Evolutionary conservation across 1,140 invertebrate genomes (phyloP).

Genomic region (Glomeris maerens): DNA sequence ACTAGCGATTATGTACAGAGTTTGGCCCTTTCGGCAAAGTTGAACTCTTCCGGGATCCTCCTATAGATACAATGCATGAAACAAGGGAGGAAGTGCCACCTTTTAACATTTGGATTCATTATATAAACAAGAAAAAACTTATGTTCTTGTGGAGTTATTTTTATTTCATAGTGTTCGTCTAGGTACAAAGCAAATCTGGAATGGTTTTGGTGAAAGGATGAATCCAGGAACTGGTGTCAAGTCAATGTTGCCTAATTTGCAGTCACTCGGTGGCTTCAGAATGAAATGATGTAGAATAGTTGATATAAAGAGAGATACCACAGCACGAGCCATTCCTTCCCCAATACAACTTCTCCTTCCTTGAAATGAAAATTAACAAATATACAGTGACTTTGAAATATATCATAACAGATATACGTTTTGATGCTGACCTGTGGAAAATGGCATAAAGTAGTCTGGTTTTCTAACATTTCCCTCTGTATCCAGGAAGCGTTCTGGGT

Average conservation of each 20-base stretch:
- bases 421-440: constrained; percentile 50
- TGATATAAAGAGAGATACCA: neutral
- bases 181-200: neutral
- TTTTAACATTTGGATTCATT: too few relatives aligned
- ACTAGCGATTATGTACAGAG: too few relatives aligned
- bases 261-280: neutral
- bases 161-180: too few relatives aligned
- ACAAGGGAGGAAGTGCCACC: too few relatives aligned
- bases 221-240: neutral
- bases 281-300: neutral
- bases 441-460: constrained; percentile 61
- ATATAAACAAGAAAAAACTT: too few relatives aligned
- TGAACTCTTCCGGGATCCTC: too few relatives aligned
- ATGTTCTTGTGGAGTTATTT: too few relatives aligned
- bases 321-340: neutral
- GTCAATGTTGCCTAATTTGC: neutral
- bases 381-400: too few relatives aligned
- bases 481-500: constrained; percentile 55
- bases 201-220: neutral
- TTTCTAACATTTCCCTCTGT: constrained; percentile 45
- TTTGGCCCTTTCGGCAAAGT: too few relatives aligned
- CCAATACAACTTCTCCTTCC: neutral
- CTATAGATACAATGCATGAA: too few relatives aligned
- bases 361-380: neutral
- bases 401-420: constrained; percentile 10